Evolutionary conservation across 2,113 vertebrate species (phyloP).

Genomic region (Sinocyclocheilus anshuiensis): DNA sequence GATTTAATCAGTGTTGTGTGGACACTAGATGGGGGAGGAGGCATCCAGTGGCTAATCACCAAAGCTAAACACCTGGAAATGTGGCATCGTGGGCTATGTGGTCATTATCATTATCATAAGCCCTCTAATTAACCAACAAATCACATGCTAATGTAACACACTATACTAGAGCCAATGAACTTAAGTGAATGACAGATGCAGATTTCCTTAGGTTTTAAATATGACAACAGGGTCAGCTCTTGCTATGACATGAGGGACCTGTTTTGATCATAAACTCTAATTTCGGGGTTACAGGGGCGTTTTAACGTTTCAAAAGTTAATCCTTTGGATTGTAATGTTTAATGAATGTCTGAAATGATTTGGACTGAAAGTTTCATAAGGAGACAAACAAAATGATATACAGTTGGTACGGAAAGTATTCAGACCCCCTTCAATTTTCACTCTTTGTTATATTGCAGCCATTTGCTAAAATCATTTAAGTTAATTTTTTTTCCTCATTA

Average conservation of each 20-base stretch:
- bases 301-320: background rate
- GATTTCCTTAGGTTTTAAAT: slow-evolving; percentile 2
- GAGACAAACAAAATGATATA: background rate
- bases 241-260: background rate
- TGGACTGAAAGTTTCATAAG: background rate
- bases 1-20: slow-evolving; percentile 43
- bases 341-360: background rate
- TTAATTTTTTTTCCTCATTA: no score
- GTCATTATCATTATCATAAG: slow-evolving; percentile 54
- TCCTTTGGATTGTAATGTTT: background rate
- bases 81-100: slow-evolving; percentile 31
- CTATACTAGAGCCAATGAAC: background rate
- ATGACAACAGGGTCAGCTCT: slow-evolving; percentile 34
- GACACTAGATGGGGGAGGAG: slow-evolving; percentile 32
- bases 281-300: background rate
- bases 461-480: no score
- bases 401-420: no score
- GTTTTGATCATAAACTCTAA: slow-evolving; percentile 8
- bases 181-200: slow-evolving; percentile 16
- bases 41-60: slow-evolving; percentile 43
- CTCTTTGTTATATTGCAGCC: no score
- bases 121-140: slow-evolving; percentile 44
- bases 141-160: slow-evolving; percentile 45
- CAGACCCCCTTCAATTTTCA: no score
- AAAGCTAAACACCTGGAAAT: slow-evolving; percentile 46